Evolutionary conservation across 2,797 vertebrate species (phyloP).

Genomic region (Saxicola maurus): DNA sequence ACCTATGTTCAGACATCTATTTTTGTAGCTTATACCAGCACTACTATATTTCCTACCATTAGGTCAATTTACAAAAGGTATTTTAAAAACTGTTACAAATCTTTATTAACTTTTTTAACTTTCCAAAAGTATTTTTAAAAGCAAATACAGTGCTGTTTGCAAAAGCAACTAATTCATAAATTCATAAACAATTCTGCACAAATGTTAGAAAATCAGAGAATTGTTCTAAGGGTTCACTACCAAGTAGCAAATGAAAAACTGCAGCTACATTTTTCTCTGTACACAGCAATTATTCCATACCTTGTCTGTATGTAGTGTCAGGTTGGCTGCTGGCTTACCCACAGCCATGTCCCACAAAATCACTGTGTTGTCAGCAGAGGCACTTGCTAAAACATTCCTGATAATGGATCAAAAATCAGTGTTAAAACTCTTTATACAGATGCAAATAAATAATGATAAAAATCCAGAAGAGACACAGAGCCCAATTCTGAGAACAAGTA

Average conservation of each 20-base stretch:
- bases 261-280: background rate
- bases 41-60: background rate
- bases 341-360: conserved; percentile 89
- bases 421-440: background rate
- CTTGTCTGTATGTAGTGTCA: conserved; percentile 87
- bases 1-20: background rate
- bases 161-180: background rate
- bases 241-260: background rate
- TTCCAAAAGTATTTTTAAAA: background rate
- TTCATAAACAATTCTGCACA: background rate
- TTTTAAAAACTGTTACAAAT: background rate
- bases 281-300: conserved; percentile 55
- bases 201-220: background rate
- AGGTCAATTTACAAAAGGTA: background rate
- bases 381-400: conserved; percentile 93
- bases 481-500: background rate
- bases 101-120: background rate
- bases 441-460: background rate
- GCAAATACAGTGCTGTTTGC: background rate
- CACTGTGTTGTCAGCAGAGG: conserved; percentile 87
- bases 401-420: background rate
- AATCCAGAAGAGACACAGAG: background rate
- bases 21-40: background rate
- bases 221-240: background rate
- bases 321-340: conserved; percentile 85